Percentiles rank a stretch among this genome's conserved stretches.
Conservation (phyloP, 2,113 vertebrate genomes). For the Eudorcas thomsonii region DNA sequence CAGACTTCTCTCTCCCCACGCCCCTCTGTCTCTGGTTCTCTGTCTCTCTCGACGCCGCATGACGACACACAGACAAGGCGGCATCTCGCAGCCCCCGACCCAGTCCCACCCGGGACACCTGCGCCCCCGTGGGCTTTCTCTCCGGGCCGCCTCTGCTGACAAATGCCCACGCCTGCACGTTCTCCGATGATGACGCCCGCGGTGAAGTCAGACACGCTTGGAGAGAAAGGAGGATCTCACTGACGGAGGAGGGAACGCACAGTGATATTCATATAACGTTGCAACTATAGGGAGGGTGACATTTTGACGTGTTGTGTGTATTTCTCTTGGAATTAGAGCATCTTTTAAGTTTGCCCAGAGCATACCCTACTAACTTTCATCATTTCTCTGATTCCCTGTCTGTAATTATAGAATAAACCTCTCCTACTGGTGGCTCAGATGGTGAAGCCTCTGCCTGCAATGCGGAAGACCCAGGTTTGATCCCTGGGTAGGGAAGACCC, state of each 20-base stretch:
- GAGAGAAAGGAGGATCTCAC: not conserved
- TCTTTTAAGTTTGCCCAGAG: not conserved
- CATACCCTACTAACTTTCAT: not conserved
- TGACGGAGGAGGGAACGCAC: rapidly evolving
- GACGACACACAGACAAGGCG: rapidly evolving
- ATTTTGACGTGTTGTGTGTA: not conserved
- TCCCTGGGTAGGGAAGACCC: not conserved
- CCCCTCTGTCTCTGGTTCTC: not conserved
- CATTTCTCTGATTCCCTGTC: not conserved
- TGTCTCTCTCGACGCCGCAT: rapidly evolving
- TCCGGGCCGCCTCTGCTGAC: rapidly evolving
- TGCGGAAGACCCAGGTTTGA: not conserved
- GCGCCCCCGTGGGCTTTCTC: not conserved
- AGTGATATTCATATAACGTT: not conserved
- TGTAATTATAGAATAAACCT: not conserved
- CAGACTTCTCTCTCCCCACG: too few species aligned
- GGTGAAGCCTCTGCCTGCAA: not conserved
- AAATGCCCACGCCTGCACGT: rapidly evolving
- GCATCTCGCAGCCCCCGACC: too few species aligned
- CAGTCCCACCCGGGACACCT: not conserved
- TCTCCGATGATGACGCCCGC: not conserved
- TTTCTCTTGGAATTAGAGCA: not conserved
- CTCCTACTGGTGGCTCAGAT: rapidly evolving
- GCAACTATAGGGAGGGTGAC: not conserved
- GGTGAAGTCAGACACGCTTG: rapidly evolving